Conservation (phyloP, 2,888 invertebrate species). For the Drosophila austrosaltans region DNA sequence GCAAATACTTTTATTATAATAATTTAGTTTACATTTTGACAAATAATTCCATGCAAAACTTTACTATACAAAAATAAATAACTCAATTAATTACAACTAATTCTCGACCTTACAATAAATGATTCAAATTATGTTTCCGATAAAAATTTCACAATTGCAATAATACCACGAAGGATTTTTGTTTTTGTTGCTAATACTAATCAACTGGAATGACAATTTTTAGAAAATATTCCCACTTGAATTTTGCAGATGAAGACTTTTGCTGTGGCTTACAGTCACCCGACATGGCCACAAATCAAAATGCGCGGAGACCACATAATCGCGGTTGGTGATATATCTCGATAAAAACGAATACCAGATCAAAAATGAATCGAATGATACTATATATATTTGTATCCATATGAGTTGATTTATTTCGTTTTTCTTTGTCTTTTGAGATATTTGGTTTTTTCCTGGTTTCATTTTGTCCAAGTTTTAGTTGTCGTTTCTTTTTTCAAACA, state of each 20-base stretch:
- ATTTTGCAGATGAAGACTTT: constrained; percentile 93
- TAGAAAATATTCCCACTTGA: constrained; percentile 1
- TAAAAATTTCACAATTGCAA: no score
- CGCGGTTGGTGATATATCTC: constrained; percentile 81
- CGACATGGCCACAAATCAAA: constrained; percentile 89
- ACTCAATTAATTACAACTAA: no score
- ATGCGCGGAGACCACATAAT: constrained; percentile 84
- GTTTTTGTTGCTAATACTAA: background rate
- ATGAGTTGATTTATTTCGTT: constrained; percentile 13
- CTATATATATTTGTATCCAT: background rate
- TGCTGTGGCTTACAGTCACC: constrained; percentile 93
- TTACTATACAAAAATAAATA: background rate
- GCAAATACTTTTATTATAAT: no score
- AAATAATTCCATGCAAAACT: background rate
- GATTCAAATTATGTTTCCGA: no score
- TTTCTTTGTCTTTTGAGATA: constrained; percentile 11
- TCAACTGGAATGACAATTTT: background rate
- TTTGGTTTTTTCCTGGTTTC: constrained; percentile 13
- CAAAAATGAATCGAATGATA: background rate
- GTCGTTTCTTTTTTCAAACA: constrained; percentile 7
- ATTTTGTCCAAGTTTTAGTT: constrained; percentile 1
- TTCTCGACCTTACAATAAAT: no score
- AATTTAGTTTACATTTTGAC: background rate
- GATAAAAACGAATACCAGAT: background rate
- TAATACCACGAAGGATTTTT: background rate